Conservation (phyloP, 2,888 invertebrate genomes). For the Ennomos fuscantarius region DNA sequence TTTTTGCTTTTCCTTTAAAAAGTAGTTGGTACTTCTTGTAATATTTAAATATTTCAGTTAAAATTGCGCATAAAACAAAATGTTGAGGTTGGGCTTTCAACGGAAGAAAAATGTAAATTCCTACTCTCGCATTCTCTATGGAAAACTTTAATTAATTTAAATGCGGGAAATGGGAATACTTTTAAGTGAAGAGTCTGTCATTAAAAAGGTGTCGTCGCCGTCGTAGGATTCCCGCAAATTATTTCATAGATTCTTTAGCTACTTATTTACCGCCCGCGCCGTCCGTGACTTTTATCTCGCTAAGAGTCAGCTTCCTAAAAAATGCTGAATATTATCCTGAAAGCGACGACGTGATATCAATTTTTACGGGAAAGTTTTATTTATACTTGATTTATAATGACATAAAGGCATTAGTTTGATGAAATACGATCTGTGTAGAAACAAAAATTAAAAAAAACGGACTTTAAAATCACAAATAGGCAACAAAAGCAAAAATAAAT, state of each 20-base stretch:
- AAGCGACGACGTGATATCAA: conserved; percentile 11
- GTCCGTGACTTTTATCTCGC: conserved; percentile 24
- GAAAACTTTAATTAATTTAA: conserved; percentile 31
- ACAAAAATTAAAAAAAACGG: too few relatives aligned
- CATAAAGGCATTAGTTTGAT: too few relatives aligned
- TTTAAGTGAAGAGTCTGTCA: conserved; percentile 29
- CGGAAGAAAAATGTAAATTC: conserved; percentile 15
- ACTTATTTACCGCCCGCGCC: conserved; percentile 15
- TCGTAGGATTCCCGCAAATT: conserved; percentile 28
- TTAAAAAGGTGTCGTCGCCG: conserved; percentile 29
- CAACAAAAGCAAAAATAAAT: too few relatives aligned
- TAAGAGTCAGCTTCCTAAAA: conserved; percentile 28
- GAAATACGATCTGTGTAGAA: too few relatives aligned
- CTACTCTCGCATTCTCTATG: conserved; percentile 10
- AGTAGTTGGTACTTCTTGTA: too few relatives aligned
- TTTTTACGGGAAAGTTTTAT: conserved; percentile 2
- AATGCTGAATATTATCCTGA: conserved; percentile 22
- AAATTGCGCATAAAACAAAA: too few relatives aligned
- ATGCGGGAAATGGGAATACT: conserved; percentile 27
- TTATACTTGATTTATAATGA: too few relatives aligned
- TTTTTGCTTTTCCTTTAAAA: too few relatives aligned
- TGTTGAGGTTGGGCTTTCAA: conserved; percentile 1
- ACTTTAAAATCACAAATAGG: too few relatives aligned
- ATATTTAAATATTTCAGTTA: too few relatives aligned
- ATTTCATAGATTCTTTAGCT: conserved; percentile 28